Conservation (phyloP, 2,113 vertebrate genomes). For the Patagioenas fasciata region DNA sequence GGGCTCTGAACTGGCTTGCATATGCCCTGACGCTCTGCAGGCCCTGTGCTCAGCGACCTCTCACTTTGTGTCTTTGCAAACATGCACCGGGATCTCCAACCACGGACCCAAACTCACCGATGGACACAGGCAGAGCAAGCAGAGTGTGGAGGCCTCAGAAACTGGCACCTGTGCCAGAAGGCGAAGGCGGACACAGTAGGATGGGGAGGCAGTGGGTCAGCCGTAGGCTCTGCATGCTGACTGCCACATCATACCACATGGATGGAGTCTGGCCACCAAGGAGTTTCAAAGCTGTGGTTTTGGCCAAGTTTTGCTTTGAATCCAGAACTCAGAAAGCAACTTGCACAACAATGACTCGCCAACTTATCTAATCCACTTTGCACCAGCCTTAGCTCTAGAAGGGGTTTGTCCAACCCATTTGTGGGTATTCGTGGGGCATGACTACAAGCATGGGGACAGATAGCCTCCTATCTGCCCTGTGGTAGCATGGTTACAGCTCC, state of each 20-base stretch:
- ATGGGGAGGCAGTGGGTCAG: not conserved
- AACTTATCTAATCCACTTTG: constrained; percentile 10
- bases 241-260: fast-evolving
- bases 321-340: not conserved
- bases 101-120: not conserved
- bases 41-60: not conserved
- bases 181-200: not conserved
- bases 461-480: not conserved
- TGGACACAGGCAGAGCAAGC: not conserved
- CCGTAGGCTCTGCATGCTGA: fast-evolving
- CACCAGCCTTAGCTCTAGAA: not conserved
- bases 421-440: not conserved
- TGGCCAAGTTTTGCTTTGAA: not conserved
- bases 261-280: not conserved
- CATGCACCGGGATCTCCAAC: fast-evolving
- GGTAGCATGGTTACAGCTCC: not conserved
- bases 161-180: not conserved
- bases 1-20: fast-evolving
- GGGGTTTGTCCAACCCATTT: not conserved
- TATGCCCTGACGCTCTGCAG: not conserved
- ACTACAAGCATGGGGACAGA: not conserved
- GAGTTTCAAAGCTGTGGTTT: not conserved
- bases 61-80: not conserved
- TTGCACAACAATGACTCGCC: not conserved
- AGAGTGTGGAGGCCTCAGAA: fast-evolving